A percentile compares a stretch with the other conserved stretches of the same genome.
Conservation (phyloP, 2,888 invertebrate genomes). For the Unio delphinus region DNA sequence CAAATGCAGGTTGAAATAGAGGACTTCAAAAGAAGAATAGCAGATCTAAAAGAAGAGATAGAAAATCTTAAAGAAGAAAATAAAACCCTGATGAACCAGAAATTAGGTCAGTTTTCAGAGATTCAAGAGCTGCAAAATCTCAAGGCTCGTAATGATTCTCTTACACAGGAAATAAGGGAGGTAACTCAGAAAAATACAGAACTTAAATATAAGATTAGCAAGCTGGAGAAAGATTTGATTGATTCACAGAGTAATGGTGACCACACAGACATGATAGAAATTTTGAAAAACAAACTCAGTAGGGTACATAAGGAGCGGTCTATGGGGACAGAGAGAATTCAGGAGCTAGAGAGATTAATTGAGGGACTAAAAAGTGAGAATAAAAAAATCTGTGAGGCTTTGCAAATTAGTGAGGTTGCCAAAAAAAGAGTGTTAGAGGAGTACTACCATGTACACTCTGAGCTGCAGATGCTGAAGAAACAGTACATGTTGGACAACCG, state of each 20-base stretch:
- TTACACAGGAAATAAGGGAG: constrained; percentile 50
- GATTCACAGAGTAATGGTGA: constrained; percentile 43
- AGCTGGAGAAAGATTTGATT: constrained; percentile 47
- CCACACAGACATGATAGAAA: constrained; percentile 48
- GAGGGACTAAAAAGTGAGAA: constrained; percentile 45
- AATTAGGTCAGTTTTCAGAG: constrained; percentile 38
- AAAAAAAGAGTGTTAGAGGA: constrained; percentile 49
- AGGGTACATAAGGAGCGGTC: constrained; percentile 48
- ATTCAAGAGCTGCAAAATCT: constrained; percentile 40
- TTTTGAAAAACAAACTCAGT: constrained; percentile 43
- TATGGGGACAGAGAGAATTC: constrained; percentile 44
- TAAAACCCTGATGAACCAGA: constrained; percentile 29
- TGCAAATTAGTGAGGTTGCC: constrained; percentile 47
- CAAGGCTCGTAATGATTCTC: constrained; percentile 35
- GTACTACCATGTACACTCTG: constrained; percentile 45
- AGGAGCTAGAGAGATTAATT: constrained; percentile 39
- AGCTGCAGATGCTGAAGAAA: constrained; percentile 46
- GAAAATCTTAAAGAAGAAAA: constrained; percentile 39
- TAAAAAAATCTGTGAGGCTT: constrained; percentile 34
- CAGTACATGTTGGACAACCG: constrained; percentile 39
- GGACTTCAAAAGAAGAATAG: constrained; percentile 29
- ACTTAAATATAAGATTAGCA: constrained; percentile 41
- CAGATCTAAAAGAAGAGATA: constrained; percentile 38
- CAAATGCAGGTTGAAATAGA: constrained; percentile 37
- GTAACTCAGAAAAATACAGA: constrained; percentile 58